Evolutionary conservation across 2,888 invertebrate species (phyloP), one percentile per base, ranked within the genome.

Genomic region (Micropterix aruncella): DNA sequence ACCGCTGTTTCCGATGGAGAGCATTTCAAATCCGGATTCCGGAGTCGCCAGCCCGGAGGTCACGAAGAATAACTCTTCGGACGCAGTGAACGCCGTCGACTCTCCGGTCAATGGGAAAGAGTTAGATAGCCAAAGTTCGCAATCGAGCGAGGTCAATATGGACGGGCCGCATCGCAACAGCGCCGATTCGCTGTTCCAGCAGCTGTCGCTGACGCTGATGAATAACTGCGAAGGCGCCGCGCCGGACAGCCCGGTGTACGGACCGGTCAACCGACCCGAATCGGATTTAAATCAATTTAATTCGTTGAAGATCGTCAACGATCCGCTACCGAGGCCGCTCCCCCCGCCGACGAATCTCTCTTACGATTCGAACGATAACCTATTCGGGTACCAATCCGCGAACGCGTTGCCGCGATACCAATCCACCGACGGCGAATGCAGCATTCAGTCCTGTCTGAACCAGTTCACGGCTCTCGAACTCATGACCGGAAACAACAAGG

Each of bases 391-490:
- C 36, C 59, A 65, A 1, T 63, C 60, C 51, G 70, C 69, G 38
- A 75, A 76, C 1, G 67, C 80, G 3, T 75, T 78, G 2, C 75
- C 80, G 0, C 75, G 86, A 15, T 85, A 83, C 57, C 72, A 79
- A 36, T 79, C 79, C 55, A 81, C 80, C 51, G 85, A 84, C 45
- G 83, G 83, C 38, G 88, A 88, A 53, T 85, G 83, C 60, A 86
- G 89, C 16, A 78, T 95, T 42, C 82, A 85, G 54, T 89, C 92
- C 0, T 95, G 94, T 59, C 76, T 97, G 43, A 85, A 87, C 57
- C 89, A 92, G 60, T 96, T 96, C 65, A 95, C 93, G 1, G 83
- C 86, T 1, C 75, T 88, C 14, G 96, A 97, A 60, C 67, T 92
- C 16, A 79, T 97, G 64, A 88, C 85, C 0, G 95, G 90, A 1